Percentiles rank a stretch among this genome's conserved stretches.
Evolutionary conservation across 2,888 invertebrate species (phyloP).

Genomic region (Rotaria magnacalcarata): DNA sequence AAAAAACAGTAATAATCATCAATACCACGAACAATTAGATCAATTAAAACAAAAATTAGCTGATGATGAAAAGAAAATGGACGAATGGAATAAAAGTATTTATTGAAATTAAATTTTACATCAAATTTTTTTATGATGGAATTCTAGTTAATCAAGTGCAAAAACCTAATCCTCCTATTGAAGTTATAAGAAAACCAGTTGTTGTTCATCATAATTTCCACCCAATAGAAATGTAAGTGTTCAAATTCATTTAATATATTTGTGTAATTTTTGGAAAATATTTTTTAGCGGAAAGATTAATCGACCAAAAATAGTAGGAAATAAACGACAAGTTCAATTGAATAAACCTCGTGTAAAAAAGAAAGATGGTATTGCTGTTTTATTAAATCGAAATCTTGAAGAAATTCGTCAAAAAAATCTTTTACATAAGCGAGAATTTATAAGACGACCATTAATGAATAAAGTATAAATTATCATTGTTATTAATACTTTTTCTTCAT

Average conservation of each 20-base stretch:
- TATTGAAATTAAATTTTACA: background rate
- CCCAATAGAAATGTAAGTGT: background rate
- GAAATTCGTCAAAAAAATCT: background rate
- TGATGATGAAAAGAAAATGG: background rate
- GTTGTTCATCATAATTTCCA: background rate
- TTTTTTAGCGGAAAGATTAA: background rate
- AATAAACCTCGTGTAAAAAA: background rate
- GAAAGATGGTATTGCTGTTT: background rate
- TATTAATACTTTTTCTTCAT: too few relatives aligned
- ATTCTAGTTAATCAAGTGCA: background rate
- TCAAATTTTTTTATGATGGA: background rate
- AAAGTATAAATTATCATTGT: background rate
- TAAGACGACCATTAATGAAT: background rate
- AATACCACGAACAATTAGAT: background rate
- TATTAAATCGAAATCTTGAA: background rate
- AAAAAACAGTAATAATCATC: background rate
- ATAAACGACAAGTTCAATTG: background rate
- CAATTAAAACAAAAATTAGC: background rate
- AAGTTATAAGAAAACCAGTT: background rate
- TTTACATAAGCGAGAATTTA: background rate
- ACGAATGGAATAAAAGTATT: background rate
- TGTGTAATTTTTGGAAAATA: background rate
- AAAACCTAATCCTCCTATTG: background rate
- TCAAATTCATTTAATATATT: too few relatives aligned
- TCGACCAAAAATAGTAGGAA: background rate